Conservation (phyloP, 1,140 invertebrate genomes). For the Atta texana region DNA sequence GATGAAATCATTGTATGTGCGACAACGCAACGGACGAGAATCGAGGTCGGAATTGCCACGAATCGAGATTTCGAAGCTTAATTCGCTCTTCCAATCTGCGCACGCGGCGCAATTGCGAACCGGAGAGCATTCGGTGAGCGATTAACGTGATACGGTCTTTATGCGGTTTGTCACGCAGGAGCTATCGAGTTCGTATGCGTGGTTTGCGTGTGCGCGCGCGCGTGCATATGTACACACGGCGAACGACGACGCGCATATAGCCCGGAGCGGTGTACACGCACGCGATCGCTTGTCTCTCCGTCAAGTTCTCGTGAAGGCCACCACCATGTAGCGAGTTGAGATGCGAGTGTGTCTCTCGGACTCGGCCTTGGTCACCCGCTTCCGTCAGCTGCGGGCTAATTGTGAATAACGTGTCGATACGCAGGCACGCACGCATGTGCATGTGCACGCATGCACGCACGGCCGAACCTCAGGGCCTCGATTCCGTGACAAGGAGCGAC, state of each 20-base stretch:
- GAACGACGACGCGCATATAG: slow-evolving; percentile 44
- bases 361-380: slow-evolving; percentile 79
- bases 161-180: slow-evolving; percentile 41
- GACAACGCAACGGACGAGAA: background rate
- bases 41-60: slow-evolving; percentile 19
- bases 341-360: slow-evolving; percentile 76
- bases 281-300: slow-evolving; percentile 48
- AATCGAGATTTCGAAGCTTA: background rate
- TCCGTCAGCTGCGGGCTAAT: slow-evolving; percentile 81
- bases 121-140: slow-evolving; percentile 12
- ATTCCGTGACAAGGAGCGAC: slow-evolving; percentile 48
- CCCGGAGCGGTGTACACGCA: slow-evolving; percentile 36
- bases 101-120: background rate
- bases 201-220: no score
- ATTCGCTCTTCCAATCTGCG: slow-evolving; percentile 22
- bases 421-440: slow-evolving; percentile 20
- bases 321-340: slow-evolving; percentile 71
- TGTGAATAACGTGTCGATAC: slow-evolving; percentile 71
- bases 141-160: slow-evolving; percentile 45
- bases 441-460: background rate
- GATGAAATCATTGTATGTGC: slow-evolving; percentile 7
- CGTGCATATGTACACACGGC: background rate
- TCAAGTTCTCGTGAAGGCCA: slow-evolving; percentile 75
- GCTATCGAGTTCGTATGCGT: background rate
- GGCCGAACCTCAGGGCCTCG: slow-evolving; percentile 7